Base-by-base conservation (phyloP, 1,140 invertebrate species). In the Neodiprion pinetum region DNA sequence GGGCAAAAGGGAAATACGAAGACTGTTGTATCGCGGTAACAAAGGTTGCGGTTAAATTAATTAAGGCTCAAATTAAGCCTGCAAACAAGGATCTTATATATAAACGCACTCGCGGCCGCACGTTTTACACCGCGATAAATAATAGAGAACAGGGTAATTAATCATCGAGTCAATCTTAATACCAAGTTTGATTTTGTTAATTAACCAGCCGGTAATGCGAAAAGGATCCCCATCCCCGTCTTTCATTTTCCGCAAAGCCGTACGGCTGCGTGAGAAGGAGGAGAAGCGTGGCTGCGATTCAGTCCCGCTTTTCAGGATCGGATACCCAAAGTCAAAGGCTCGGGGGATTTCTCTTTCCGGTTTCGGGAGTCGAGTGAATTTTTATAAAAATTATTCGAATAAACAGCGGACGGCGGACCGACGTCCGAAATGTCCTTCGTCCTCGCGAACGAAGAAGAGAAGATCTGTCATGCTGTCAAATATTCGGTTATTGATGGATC, bases 401-500 rank as follows among this genome's bases (percentile, higher is more conserved):
- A 61, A 61, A 9, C n/a, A 61, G n/a, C 11, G 5, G 53, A 61
- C 53, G 11, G 9, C 8, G 53, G 28, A 14, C 53, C 28, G 53
- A 4, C 53, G 11, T 61, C 53, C 28, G 28, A 40, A 17, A 17
- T 61, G n/a, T 9, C 53, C 53, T 61, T 61, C 53, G 9, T 61
- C 53, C 9, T 61, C 53, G 53, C 3, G 11, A 14, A 61, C 11
- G 9, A 17, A 9, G 53, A 9, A 17, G 53, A 17, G 53, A 40
- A 40, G 53, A 61, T 61, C 53, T 61, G 53, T 61, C 53, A 61
- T 61, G 3, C 53, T 61, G 53, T 61, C 53, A 61, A 61, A 61
- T 61, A 61, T 61, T 61, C 53, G 53, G 53, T 61, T 61, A 61
- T 61, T 61, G 53, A 61, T 61, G 53, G 53, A 61, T 61, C 53